Evolutionary conservation across 2,888 invertebrate genomes (phyloP).

Genomic region (Synergus itoensis): DNA sequence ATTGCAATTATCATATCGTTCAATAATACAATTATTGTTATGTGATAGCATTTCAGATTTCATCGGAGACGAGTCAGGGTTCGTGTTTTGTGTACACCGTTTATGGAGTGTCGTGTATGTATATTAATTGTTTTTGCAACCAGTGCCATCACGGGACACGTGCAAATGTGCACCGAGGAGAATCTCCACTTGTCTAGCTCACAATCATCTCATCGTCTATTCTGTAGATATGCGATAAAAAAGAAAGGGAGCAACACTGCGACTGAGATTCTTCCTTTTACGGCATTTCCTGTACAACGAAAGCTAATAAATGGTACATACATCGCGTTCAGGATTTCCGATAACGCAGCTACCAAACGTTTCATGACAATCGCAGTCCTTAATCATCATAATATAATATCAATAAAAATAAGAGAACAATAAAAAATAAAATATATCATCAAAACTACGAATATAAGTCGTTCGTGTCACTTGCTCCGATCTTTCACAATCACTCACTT

Average conservation of each 20-base stretch:
- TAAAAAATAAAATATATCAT: conserved; percentile 63
- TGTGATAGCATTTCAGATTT: conserved; percentile 54
- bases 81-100: conserved; percentile 53
- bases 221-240: conserved; percentile 21
- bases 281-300: conserved; percentile 60
- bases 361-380: conserved; percentile 46
- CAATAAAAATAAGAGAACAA: conserved; percentile 59
- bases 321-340: conserved; percentile 49
- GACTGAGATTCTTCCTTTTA: conserved; percentile 51
- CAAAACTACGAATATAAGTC: conserved; percentile 41
- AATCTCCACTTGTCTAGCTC: conserved; percentile 28
- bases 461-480: conserved; percentile 19
- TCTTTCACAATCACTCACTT: conserved; percentile 8
- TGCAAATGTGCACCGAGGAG: conserved; percentile 57
- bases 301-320: conserved; percentile 56
- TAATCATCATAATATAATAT: conserved; percentile 57
- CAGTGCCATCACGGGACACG: conserved; percentile 29
- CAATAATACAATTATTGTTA: conserved; percentile 62
- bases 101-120: conserved; percentile 47
- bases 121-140: conserved; percentile 48
- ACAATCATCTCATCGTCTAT: not conserved
- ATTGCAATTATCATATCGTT: conserved; percentile 62
- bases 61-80: conserved; percentile 34
- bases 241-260: conserved; percentile 35
- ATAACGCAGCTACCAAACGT: conserved; percentile 43